Conservation (phyloP, 2,113 vertebrate genomes). For the Datnioides undecimradiatus region DNA sequence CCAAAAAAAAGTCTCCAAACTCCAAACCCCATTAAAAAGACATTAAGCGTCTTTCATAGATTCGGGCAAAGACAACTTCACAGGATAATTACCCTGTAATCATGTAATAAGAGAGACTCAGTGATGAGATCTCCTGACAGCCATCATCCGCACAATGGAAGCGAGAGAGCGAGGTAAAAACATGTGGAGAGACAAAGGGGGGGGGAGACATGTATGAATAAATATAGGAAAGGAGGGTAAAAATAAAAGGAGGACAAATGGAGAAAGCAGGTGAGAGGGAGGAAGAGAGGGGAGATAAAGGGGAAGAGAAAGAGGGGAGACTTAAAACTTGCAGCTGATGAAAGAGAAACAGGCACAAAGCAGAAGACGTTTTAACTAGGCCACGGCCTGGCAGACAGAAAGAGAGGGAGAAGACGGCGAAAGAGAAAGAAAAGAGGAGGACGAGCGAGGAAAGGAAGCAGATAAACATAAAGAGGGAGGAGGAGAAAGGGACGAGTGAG, state of each 20-base stretch:
- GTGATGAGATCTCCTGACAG: conserved; percentile 75
- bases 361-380: conserved; percentile 61
- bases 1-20: conserved; percentile 64
- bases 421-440: conserved; percentile 10
- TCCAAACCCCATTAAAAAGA: conserved; percentile 77
- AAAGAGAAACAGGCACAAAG: conserved; percentile 61
- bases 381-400: conserved; percentile 56
- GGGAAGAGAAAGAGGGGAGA: too few species aligned
- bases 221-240: conserved; percentile 20
- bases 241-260: conserved; percentile 32
- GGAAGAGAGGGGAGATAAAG: neutral
- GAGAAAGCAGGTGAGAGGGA: conserved; percentile 23
- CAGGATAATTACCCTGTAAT: conserved; percentile 77
- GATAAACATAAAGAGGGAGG: conserved; percentile 36
- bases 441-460: conserved; percentile 15
- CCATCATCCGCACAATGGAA: conserved; percentile 67
- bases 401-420: conserved; percentile 12
- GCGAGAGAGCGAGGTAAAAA: conserved; percentile 28
- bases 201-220: conserved; percentile 26
- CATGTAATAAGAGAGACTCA: conserved; percentile 75
- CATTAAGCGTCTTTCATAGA: conserved; percentile 72
- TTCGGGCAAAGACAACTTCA: conserved; percentile 76
- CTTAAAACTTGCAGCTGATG: conserved; percentile 59
- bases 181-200: neutral
- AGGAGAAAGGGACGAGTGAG: conserved; percentile 15